Evolutionary conservation across 2,797 vertebrate species (phyloP), one percentile per base, ranked within the genome.

Genomic region (Trachurus trachurus): DNA sequence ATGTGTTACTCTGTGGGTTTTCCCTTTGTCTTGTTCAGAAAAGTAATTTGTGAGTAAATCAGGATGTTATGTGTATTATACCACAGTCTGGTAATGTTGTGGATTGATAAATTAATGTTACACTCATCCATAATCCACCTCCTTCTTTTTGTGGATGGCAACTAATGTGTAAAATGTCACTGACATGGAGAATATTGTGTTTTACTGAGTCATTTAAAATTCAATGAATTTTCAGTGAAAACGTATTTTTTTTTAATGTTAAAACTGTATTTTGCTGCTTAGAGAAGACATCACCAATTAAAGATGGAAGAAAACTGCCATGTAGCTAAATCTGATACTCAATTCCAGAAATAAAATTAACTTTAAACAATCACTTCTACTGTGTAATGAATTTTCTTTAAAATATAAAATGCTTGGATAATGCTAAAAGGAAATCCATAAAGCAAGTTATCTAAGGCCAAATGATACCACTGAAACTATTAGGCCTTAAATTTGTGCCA

Each of bases 171-270:
- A 72, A 80, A 65, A 42, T 1, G 2, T 67, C 56, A 47, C 3
- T 71, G 49, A 42, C 17, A 59, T n/a, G 22, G n/a, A 61, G 11
- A 54, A 60, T 39, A 76, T 74, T n/a, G n/a, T n/a, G n/a, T n/a
- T n/a, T n/a, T 70, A 72, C 64, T 9, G 11, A 5, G 61, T 37
- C 7, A 31, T 59, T 40, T 45, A 44, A 45, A 61, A 26, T 65
- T 72, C 5, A 70, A 31, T 86, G 62, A 81, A 84, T 85, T 52
- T 81, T 75, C 21, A 37, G 26, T 81, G 65, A 71, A 78, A 80
- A 71, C 87, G 86, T 86, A 82, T 90, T 89, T 93, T 89, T 83
- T 74, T 89, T 83, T 74, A 82, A 83, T 57, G 60, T 49, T 65
- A 72, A 56, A 67, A 34, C 11, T 66, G 53, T 84, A 86, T 88